A percentile compares a stretch with the other conserved stretches of the same genome.
Evolutionary conservation across 2,113 vertebrate genomes (phyloP).

Genomic region (Bubo blakistoni): DNA sequence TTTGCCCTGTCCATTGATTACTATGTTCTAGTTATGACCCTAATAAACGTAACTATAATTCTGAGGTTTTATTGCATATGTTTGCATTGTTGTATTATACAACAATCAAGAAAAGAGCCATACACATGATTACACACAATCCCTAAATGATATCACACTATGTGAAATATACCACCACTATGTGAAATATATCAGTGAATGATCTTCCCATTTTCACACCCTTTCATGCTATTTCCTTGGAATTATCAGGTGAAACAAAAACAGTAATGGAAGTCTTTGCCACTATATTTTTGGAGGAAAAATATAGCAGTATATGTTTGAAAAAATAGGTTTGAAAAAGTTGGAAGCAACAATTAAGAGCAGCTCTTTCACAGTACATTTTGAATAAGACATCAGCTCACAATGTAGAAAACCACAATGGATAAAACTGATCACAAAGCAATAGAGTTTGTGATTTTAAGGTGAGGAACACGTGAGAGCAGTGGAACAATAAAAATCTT

Average conservation of each 20-base stretch:
- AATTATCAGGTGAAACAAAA: neutral
- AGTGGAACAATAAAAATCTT: neutral
- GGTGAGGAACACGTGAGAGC: neutral
- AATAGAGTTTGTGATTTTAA: neutral
- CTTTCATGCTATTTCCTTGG: neutral
- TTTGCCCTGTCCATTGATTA: neutral
- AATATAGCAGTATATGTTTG: neutral
- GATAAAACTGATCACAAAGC: neutral
- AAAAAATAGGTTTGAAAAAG: neutral
- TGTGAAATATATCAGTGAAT: neutral
- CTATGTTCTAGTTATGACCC: neutral
- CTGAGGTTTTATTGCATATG: neutral
- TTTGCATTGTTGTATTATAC: neutral
- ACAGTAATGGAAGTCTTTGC: neutral
- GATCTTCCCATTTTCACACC: neutral
- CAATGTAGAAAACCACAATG: neutral
- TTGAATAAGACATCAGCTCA: neutral
- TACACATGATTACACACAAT: neutral
- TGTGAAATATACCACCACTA: neutral
- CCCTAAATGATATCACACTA: neutral
- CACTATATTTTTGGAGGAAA: neutral
- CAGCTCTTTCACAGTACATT: neutral
- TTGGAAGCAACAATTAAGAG: neutral
- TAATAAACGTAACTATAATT: neutral
- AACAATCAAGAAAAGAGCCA: neutral